Conservation (phyloP, 2,797 vertebrate genomes). For the Danio aesculapii region DNA sequence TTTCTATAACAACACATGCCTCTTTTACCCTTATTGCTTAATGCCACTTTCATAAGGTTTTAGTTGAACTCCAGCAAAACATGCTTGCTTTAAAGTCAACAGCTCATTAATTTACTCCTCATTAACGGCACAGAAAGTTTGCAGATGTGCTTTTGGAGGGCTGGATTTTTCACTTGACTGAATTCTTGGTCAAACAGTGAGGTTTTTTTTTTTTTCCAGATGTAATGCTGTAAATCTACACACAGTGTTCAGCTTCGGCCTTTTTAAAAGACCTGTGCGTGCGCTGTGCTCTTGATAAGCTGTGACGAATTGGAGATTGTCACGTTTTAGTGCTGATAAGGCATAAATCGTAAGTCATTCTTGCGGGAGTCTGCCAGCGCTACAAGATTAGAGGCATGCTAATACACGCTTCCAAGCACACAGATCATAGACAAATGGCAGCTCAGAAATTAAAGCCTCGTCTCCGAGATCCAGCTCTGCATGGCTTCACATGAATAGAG, state of each 20-base stretch:
- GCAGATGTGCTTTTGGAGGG: not conserved
- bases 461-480: not conserved
- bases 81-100: not conserved
- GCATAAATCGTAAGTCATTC: slow-evolving; percentile 42
- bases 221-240: not conserved
- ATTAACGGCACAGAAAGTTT: slow-evolving; percentile 8
- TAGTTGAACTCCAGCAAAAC: not conserved
- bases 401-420: slow-evolving; percentile 2
- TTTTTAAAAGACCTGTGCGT: not conserved
- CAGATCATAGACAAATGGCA: slow-evolving; percentile 25
- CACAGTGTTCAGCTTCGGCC: not conserved
- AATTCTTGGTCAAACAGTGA: not conserved
- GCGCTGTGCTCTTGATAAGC: not conserved
- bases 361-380: slow-evolving; percentile 13
- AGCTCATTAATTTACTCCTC: slow-evolving; percentile 21
- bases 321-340: slow-evolving; percentile 49
- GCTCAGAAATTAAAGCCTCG: slow-evolving; percentile 21
- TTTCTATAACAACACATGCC: not conserved
- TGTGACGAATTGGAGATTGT: slow-evolving; percentile 20
- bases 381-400: slow-evolving; percentile 40
- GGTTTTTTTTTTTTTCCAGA: not conserved
- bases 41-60: not conserved
- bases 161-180: not conserved
- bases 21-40: not conserved
- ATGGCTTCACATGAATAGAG: not conserved